Evolutionary conservation across 2,797 vertebrate species (phyloP).

Genomic region (Clarias fuscus): DNA sequence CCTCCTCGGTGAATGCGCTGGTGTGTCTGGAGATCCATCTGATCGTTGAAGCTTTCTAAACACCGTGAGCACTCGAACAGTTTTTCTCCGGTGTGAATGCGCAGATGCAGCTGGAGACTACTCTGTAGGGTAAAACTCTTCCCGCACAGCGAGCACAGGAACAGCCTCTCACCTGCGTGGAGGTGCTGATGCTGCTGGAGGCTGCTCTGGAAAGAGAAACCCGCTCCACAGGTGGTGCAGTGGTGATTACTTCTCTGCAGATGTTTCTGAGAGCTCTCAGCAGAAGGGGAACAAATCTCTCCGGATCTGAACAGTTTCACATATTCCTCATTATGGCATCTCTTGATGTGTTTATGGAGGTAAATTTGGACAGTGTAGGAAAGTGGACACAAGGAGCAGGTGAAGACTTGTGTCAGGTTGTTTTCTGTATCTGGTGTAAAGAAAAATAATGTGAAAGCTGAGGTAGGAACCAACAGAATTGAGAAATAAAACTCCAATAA

Average conservation of each 20-base stretch:
- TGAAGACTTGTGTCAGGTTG: conserved; percentile 17
- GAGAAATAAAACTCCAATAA: background rate
- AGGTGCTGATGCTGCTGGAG: conserved; percentile 4
- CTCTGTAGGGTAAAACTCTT: conserved; percentile 22
- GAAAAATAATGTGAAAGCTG: background rate
- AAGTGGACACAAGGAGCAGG: conserved; percentile 13
- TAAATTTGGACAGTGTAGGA: conserved; percentile 18
- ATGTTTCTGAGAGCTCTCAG: background rate
- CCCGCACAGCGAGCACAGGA: conserved; percentile 7
- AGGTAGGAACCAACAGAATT: background rate
- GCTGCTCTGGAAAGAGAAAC: background rate
- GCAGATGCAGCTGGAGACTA: conserved; percentile 4
- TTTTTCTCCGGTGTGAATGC: background rate
- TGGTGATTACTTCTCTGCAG: background rate
- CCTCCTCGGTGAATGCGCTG: conserved; percentile 3
- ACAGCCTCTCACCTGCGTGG: background rate
- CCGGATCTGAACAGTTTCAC: conserved; percentile 5
- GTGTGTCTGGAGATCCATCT: background rate
- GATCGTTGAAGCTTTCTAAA: conserved; percentile 1
- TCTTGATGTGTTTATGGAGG: conserved; percentile 27
- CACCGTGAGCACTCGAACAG: background rate
- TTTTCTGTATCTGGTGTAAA: background rate
- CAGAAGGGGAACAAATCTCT: background rate
- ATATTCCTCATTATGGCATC: conserved; percentile 28
- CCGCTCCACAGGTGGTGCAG: background rate